Evolutionary conservation across 2,888 invertebrate genomes (phyloP), one percentile per base, ranked within the genome.

Genomic region (Steinernema hermaphroditum): DNA sequence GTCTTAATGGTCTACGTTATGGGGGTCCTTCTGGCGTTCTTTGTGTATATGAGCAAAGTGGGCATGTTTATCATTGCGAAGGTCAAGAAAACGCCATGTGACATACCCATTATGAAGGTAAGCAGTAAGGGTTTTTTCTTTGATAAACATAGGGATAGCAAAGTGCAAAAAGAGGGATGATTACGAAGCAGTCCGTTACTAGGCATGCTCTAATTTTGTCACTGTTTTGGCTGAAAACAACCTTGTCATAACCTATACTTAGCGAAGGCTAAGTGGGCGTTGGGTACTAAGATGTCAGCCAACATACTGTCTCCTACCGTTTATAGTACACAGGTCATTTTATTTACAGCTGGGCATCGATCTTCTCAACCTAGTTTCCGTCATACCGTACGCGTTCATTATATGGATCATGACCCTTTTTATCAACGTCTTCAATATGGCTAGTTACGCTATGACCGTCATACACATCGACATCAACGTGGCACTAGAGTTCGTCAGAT

Each of bases 381-480:
- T 62, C 2, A 32, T 62, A 1, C 62, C 62, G 4, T 62, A 62
- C n/a, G 1, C 62, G 29, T 29, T 29, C 29, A 62, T 62, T 29
- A 29, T 62, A 16, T 62, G 62, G 62, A 32, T 62, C 34, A 6
- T 62, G 29, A 16, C 32, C 16, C 29, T 62, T 6, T 62, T 62
- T 27, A 22, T 27, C 22, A 62, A 16, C 69, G 49, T 24, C 69
- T 68, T 27, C 44, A 68, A 29, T 22, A 24, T 1, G 44, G 69
- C 24, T 41, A 24, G 22, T 57, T 70, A 27, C 32, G 41, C 62
- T n/a, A 69, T 34, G 43, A 46, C 57, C 29, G 41, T 50, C 41
- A 44, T 69, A n/a, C 69, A 22, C 46, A 24, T 32, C 69, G 62
- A 69, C 72, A 72, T 54, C 69, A 69, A 73, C 24, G 27, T 32